Evolutionary conservation across 2,113 vertebrate genomes (phyloP), one percentile per base, ranked within the genome.

Genomic region (Python bivittatus): DNA sequence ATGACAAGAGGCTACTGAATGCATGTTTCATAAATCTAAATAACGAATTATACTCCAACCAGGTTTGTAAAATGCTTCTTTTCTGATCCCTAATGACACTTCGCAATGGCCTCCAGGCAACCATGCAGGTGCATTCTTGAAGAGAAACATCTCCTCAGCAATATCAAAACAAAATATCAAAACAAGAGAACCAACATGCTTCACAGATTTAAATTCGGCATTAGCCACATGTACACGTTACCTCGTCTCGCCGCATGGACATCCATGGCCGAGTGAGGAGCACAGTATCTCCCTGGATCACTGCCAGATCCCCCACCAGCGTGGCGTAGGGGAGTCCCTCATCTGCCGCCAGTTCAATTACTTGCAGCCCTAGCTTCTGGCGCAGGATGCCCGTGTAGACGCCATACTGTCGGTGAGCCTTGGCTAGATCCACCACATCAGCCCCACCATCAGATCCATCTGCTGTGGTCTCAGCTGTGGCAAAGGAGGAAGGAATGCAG

Each of bases 361-460:
- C 97, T 97, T 99, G 99, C 87, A 99, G 97, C n/a, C 99, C 99
- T 91, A 99, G 97, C 93, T 99, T 98, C 97, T 99, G 99, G 93
- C 99, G 98, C 96, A 99, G 97, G 56, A 98, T 98, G 48, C 99
- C 99, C 0, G 98, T 98, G 93, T 98, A 96, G 48, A 99, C 98
- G 0, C 99, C 98, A 6, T 98, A 98, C 96, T 99, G 98, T 52
- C 99, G 98, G 96, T 98, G 98, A 0, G 98, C 98, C 93, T 99
- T 99, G 79, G 99, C 98, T 95, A 99, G 96, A 72, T 99, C 98
- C 95, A 98, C 93, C 11, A 97, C 95, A 25, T 94, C 95, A 17
- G 22, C 96, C 0, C 61, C 93, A 20, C 92, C 92, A 25, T 96
- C 95, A 33, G 94, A 93, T 0, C 93, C 93, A n/a, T 92, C 91